Base-by-base conservation (phyloP, 2,797 vertebrate species). In the Podargus strigoides region DNA sequence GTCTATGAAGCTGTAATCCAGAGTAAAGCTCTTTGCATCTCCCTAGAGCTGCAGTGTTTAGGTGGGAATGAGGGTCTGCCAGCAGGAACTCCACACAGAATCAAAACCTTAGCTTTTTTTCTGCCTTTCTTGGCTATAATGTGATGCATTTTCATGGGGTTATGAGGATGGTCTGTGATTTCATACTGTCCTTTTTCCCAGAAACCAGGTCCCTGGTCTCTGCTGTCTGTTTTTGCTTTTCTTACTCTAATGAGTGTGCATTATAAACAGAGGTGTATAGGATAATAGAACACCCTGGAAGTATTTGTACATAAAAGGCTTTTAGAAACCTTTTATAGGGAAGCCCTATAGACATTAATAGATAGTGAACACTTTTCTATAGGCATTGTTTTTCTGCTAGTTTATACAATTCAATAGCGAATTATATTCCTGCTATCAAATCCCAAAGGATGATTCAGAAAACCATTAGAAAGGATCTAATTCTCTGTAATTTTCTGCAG, bases 401-500 rank as follows among this genome's bases (percentile, higher is more conserved):
- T 84, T 89, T 93, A 30, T 93, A 96, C 76, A 78, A 90, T 92
- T 94, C 87, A 84, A 91, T 74, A 81, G 76, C 0, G 0, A 92
- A 96, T 95, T 96, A 92, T 69, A 91, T 84, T 93, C 79, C 67
- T 79, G 66, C 89, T 93, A 91, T 90, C 91, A 90, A 95, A 73
- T 91, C 94, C 87, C 94, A 70, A 81, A 82, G 79, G 87, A 84
- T 70, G 66, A 58, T 94, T 95, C 91, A 88, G 41, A 95, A 95
- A 95, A 88, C 80, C 69, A 91, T 93, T 92, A 95, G 82, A 93
- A 95, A 84, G 82, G 92, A 87, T 79, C 82, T 96, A 89, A 95
- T 94, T 96, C 92, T 79, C 59, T 76, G 82, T 96, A 93, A 96
- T 95, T 92, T 94, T 93, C 91, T 93, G 36, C 70, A 90, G 95